Percentiles rank a stretch among this genome's conserved stretches.
These are phyloP conservation scores for Labrus mixtus DNA, from an alignment of 2,113 vertebrate species.

Conservation along the genomic window DNA sequence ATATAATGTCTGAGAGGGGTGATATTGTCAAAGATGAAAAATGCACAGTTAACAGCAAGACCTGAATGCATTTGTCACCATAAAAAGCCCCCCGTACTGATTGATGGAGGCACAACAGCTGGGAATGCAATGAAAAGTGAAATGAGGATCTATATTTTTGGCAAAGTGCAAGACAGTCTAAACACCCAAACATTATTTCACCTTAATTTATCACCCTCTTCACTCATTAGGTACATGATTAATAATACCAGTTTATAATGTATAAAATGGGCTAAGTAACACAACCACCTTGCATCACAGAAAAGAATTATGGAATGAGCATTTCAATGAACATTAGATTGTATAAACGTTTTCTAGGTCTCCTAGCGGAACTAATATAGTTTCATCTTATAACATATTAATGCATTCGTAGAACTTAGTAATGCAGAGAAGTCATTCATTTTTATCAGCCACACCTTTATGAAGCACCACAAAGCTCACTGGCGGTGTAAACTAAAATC, in stretches of 20 bases:
- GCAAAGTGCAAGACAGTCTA: slow-evolving; percentile 44
- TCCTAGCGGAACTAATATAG: neutral
- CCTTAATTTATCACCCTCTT: slow-evolving; percentile 44
- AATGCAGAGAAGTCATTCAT: neutral
- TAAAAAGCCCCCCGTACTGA: slow-evolving; percentile 63
- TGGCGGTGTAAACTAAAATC: slow-evolving; percentile 2
- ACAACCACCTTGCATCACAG: slow-evolving; percentile 23
- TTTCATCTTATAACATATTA: slow-evolving; percentile 18
- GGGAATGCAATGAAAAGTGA: slow-evolving; percentile 70
- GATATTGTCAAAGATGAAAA: slow-evolving; percentile 68
- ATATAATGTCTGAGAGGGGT: slow-evolving; percentile 64
- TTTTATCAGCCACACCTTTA: slow-evolving; percentile 52
- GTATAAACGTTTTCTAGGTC: neutral
- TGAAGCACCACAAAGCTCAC: slow-evolving; percentile 26
- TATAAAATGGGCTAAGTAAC: slow-evolving; percentile 26
- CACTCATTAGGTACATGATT: slow-evolving; percentile 43
- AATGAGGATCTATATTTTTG: slow-evolving; percentile 68
- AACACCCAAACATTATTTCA: slow-evolving; percentile 47
- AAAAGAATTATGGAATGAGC: slow-evolving; percentile 34
- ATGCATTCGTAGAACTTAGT: slow-evolving; percentile 33
- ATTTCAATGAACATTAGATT: slow-evolving; percentile 25
- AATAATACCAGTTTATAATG: slow-evolving; percentile 29
- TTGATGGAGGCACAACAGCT: slow-evolving; percentile 74
- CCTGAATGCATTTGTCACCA: slow-evolving; percentile 71
- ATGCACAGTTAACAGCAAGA: slow-evolving; percentile 71